A percentile compares a stretch with the other conserved stretches of the same genome.
Evolutionary conservation across 2,888 invertebrate genomes (phyloP).

Genomic region (Agrotis exclamationis): DNA sequence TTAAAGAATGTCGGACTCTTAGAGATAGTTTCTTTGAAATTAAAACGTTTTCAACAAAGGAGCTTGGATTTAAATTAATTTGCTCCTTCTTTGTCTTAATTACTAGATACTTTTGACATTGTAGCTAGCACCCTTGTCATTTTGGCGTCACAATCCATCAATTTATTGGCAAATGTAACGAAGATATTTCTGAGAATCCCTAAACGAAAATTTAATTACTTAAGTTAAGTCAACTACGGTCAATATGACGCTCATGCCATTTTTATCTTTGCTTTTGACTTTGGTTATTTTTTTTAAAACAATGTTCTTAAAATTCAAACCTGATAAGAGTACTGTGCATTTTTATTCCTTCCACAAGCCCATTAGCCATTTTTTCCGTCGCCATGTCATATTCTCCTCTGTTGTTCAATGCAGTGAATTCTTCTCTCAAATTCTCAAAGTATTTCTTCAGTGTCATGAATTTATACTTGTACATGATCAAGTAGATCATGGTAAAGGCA

Average conservation of each 20-base stretch:
- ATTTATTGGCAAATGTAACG: conserved; percentile 14
- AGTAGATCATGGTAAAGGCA: conserved; percentile 76
- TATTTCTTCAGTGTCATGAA: conserved; percentile 83
- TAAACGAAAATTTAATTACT: not conserved
- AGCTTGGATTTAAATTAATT: conserved; percentile 35
- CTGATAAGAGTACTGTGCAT: conserved; percentile 83
- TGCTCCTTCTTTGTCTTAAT: conserved; percentile 27
- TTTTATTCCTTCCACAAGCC: conserved; percentile 81
- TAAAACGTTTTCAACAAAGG: conserved; percentile 38
- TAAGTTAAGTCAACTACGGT: not conserved
- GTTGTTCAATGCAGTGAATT: conserved; percentile 72
- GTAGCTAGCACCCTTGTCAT: conserved; percentile 24
- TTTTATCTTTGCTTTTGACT: not conserved
- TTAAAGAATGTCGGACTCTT: conserved; percentile 18
- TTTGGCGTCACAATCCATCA: conserved; percentile 18
- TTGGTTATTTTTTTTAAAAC: not conserved
- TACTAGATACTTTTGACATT: conserved; percentile 39
- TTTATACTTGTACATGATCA: conserved; percentile 86
- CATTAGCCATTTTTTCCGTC: conserved; percentile 72
- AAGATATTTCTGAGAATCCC: not conserved
- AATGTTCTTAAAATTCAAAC: conserved; percentile 59
- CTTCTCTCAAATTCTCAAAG: conserved; percentile 77
- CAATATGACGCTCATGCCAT: no score
- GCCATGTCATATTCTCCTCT: conserved; percentile 69
- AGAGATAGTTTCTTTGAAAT: conserved; percentile 38